Conservation (phyloP, 2,113 vertebrate genomes). For the Nothoprocta pentlandii region DNA sequence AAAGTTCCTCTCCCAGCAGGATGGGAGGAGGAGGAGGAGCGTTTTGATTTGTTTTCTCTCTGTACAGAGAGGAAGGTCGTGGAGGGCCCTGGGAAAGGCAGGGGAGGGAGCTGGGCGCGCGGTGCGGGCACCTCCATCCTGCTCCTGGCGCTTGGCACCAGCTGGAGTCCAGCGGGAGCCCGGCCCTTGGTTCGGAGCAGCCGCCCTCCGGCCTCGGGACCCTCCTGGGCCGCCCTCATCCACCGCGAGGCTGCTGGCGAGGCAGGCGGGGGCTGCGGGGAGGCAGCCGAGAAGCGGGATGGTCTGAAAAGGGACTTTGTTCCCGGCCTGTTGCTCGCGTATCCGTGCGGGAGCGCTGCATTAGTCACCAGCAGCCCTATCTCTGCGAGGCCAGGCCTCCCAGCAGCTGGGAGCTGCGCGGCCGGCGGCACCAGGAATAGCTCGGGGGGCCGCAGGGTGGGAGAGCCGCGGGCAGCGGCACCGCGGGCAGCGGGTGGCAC, state of each 20-base stretch:
- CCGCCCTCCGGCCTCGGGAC: background rate
- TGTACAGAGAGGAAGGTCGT: background rate
- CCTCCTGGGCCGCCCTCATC: background rate
- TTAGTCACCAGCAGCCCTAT: constrained; percentile 49
- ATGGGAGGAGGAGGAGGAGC: background rate
- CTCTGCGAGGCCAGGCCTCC: constrained; percentile 8
- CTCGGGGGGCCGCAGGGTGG: constrained; percentile 14
- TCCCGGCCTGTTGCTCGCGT: constrained; percentile 29
- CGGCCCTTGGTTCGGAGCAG: background rate
- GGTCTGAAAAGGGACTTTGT: constrained; percentile 56
- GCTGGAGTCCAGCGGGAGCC: no score
- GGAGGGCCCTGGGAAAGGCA: background rate
- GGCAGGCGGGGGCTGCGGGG: background rate
- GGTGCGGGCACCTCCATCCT: no score
- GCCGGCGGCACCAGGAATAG: constrained; percentile 51
- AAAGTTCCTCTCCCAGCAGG: constrained; percentile 16
- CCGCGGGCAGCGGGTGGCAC: background rate
- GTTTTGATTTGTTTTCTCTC: background rate
- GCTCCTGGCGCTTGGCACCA: accelerated
- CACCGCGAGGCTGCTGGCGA: background rate
- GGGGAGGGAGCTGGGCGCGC: background rate
- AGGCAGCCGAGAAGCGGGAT: background rate
- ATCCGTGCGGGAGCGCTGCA: constrained; percentile 37
- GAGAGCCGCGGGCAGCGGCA: background rate
- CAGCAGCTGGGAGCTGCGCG: constrained; percentile 65